Evolutionary conservation across 2,797 vertebrate genomes (phyloP).

Genomic region (Tiaroga cobitis): DNA sequence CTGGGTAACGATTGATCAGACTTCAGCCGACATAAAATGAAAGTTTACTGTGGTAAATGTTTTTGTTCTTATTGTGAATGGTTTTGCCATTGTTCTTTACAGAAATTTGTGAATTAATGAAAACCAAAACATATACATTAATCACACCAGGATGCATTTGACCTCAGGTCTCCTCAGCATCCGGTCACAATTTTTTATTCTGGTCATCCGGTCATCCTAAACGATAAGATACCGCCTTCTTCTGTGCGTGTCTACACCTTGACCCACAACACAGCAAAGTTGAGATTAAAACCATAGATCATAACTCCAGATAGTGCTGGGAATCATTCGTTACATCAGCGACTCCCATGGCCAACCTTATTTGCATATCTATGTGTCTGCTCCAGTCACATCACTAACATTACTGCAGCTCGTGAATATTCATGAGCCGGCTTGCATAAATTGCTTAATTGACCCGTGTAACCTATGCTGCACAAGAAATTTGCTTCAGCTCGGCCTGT

Average conservation of each 20-base stretch:
- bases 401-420: constrained; percentile 75
- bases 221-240: background rate
- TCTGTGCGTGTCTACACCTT: background rate
- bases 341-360: background rate
- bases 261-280: background rate
- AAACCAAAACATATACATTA: background rate
- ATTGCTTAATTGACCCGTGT: constrained; percentile 74
- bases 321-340: background rate
- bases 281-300: constrained; percentile 9
- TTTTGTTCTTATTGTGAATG: background rate
- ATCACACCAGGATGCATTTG: background rate
- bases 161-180: background rate
- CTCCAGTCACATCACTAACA: constrained; percentile 65
- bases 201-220: background rate
- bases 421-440: constrained; percentile 72
- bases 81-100: background rate
- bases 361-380: constrained; percentile 42
- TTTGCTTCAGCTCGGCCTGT: constrained; percentile 47
- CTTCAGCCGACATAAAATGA: background rate
- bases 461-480: constrained; percentile 67
- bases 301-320: background rate
- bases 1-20: background rate
- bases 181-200: background rate
- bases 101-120: background rate
- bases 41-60: background rate